Conservation (phyloP, 2,797 vertebrate genomes). For the Acanthiza pusilla region DNA sequence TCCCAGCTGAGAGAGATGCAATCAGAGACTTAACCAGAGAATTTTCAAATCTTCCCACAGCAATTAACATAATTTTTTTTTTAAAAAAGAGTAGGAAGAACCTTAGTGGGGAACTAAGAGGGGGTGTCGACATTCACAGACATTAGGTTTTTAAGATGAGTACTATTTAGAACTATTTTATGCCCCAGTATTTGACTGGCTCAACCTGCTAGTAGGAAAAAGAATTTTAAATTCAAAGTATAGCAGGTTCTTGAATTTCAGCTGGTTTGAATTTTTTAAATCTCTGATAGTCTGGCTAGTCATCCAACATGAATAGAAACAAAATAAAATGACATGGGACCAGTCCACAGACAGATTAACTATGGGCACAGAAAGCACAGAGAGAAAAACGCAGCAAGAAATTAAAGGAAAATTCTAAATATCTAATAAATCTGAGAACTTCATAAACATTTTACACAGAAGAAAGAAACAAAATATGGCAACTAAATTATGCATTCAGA, state of each 20-base stretch:
- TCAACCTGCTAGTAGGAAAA: background rate
- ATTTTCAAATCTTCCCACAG: background rate
- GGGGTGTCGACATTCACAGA: background rate
- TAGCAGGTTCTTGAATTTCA: background rate
- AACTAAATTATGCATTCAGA: slow-evolving; percentile 60
- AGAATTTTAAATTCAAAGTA: background rate
- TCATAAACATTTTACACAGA: slow-evolving; percentile 18
- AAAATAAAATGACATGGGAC: background rate
- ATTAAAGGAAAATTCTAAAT: slow-evolving; percentile 47
- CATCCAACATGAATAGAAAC: background rate
- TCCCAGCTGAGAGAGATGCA: background rate
- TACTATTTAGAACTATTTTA: background rate
- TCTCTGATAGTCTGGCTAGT: background rate
- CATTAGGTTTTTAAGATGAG: background rate
- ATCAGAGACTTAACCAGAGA: background rate
- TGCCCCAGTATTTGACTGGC: background rate
- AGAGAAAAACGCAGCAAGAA: background rate
- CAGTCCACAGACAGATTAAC: background rate
- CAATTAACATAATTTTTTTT: background rate
- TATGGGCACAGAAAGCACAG: background rate
- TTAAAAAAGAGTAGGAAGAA: background rate
- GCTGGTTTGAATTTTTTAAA: slow-evolving; percentile 4
- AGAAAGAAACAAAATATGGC: slow-evolving; percentile 44
- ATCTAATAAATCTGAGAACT: slow-evolving; percentile 45
- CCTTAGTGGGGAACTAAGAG: background rate